A percentile compares a stretch with the other conserved stretches of the same genome.
Evolutionary conservation across 37 sponge, comb jelly and placozoan species (phyloP).

Genomic region (Eunapius fragilis): DNA sequence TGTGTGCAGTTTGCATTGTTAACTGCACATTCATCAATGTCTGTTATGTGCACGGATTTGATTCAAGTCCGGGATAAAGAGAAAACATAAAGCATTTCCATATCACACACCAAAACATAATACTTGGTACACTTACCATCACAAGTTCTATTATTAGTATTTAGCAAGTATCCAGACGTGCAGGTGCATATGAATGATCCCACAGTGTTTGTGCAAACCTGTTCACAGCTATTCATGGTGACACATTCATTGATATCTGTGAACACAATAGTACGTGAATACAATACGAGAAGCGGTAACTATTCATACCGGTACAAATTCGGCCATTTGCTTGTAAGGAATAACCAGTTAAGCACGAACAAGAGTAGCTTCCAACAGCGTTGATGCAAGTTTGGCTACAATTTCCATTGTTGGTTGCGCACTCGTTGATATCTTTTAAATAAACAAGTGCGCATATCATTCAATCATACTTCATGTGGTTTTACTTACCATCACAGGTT

Average conservation of each 20-base stretch:
- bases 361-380: neutral
- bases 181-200: slow-evolving; percentile 21
- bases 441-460: no score
- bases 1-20: slow-evolving; percentile 6
- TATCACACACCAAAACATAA: neutral
- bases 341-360: neutral
- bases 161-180: neutral
- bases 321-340: neutral
- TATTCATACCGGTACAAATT: neutral
- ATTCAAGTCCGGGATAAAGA: no score
- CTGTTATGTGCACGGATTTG: no score
- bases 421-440: slow-evolving; percentile 10
- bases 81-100: neutral
- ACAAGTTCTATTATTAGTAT: neutral
- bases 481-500: slow-evolving; percentile 1
- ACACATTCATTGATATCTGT: slow-evolving; percentile 48
- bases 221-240: slow-evolving; percentile 34
- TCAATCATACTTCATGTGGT: no score
- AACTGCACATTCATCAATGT: slow-evolving; percentile 31
- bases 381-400: slow-evolving; percentile 7
- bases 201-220: slow-evolving; percentile 20
- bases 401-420: neutral
- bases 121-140: slow-evolving; percentile 5
- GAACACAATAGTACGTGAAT: neutral
- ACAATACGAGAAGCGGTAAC: no score